Conservation (phyloP, 1,140 invertebrate species). For the Orussus abietinus region DNA sequence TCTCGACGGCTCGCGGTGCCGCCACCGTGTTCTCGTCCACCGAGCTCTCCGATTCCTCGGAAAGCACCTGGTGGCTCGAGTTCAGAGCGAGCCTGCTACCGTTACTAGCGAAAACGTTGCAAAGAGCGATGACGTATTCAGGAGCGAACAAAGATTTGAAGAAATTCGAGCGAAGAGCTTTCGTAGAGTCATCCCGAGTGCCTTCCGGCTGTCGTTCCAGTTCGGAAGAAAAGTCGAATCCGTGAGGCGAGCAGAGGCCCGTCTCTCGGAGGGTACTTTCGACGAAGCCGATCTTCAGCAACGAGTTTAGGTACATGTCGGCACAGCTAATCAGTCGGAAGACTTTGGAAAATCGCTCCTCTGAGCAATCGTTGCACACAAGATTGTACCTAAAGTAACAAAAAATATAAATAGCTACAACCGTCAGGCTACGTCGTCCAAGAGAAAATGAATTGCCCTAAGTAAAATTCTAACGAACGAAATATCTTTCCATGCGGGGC, state of each 20-base stretch:
- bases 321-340: constrained; percentile 67
- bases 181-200: no score
- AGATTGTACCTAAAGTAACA: no score
- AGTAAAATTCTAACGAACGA: no score
- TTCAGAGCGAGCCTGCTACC: constrained; percentile 68
- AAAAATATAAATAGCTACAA: no score
- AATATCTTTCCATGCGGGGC: no score
- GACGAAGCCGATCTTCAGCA: constrained; percentile 57
- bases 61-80: constrained; percentile 44
- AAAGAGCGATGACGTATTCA: constrained; percentile 71
- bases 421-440: no score
- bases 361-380: constrained; percentile 69
- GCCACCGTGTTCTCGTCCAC: no score
- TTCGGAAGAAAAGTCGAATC: no score
- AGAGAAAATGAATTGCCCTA: no score
- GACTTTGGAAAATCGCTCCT: constrained; percentile 61
- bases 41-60: constrained; percentile 17
- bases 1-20: no score
- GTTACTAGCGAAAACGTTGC: constrained; percentile 65
- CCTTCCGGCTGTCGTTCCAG: no score
- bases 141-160: constrained; percentile 61
- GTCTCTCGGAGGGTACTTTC: constrained; percentile 56
- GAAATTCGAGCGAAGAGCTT: no score
- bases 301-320: constrained; percentile 52
- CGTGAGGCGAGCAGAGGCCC: constrained; percentile 41